Evolutionary conservation across 2,113 vertebrate genomes (phyloP).

Genomic region (Porphyrio hochstetteri): DNA sequence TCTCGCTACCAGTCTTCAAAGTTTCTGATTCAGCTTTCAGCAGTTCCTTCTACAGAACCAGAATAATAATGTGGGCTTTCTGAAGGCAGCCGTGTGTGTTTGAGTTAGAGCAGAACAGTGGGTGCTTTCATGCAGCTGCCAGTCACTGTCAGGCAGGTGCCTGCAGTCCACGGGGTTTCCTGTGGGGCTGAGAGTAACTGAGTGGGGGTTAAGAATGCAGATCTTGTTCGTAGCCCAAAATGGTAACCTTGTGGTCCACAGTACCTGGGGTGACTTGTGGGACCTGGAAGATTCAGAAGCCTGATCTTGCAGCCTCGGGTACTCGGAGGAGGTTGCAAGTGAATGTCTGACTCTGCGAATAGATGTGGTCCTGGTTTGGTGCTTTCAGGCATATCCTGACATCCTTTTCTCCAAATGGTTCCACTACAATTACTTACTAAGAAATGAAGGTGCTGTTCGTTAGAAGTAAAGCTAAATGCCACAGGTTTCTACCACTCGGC

Average conservation of each 20-base stretch:
- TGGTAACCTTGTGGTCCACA: neutral
- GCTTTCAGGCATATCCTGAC: neutral
- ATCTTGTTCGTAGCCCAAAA: neutral
- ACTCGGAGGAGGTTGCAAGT: neutral
- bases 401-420: neutral
- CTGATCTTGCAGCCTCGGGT: neutral
- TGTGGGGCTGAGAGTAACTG: neutral
- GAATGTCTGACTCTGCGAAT: neutral
- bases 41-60: slow-evolving; percentile 4
- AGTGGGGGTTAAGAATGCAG: neutral
- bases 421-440: slow-evolving; percentile 13
- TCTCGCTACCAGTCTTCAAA: neutral
- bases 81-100: slow-evolving; percentile 20
- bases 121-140: neutral
- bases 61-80: slow-evolving; percentile 19
- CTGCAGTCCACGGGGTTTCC: neutral
- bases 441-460: neutral
- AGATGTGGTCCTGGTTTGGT: neutral
- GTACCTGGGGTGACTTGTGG: neutral
- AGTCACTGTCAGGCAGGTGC: neutral
- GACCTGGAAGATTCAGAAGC: neutral
- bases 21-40: slow-evolving; percentile 32
- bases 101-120: slow-evolving; percentile 11
- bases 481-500: neutral
- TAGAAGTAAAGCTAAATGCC: slow-evolving; percentile 11